These are phyloP conservation scores for Xylota segnis DNA, from an alignment of 2,888 invertebrate genomes.

Conservation along the genomic window DNA sequence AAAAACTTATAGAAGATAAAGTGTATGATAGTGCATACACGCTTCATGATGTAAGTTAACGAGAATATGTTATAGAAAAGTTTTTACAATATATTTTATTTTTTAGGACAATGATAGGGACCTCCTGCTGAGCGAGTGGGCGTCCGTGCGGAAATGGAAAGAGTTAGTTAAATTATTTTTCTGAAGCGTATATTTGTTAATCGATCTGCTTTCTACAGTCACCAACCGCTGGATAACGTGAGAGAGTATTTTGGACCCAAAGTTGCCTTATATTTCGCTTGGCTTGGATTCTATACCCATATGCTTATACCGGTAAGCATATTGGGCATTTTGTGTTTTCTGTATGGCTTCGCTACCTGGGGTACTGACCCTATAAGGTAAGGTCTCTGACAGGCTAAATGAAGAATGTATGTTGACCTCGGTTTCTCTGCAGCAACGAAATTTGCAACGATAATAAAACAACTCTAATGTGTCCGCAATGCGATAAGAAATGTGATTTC, in stretches of 20 bases:
- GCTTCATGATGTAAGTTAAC: slow-evolving; percentile 89
- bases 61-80: neutral
- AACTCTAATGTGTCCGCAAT: slow-evolving; percentile 92
- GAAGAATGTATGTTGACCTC: neutral
- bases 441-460: slow-evolving; percentile 86
- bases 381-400: neutral
- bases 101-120: slow-evolving; percentile 86
- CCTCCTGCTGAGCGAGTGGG: slow-evolving; percentile 89
- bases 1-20: slow-evolving; percentile 87
- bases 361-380: slow-evolving; percentile 84
- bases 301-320: slow-evolving; percentile 91
- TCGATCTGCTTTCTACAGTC: slow-evolving; percentile 75
- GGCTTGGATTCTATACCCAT: slow-evolving; percentile 94
- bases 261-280: slow-evolving; percentile 92
- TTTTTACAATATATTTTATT: neutral
- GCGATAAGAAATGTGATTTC: slow-evolving; percentile 90
- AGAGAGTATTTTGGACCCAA: slow-evolving; percentile 92
- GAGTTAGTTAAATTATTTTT: slow-evolving; percentile 84
- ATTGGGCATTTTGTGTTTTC: slow-evolving; percentile 88
- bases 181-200: neutral
- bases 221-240: slow-evolving; percentile 91
- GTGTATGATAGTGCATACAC: slow-evolving; percentile 90
- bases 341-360: slow-evolving; percentile 86
- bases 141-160: slow-evolving; percentile 88
- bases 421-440: slow-evolving; percentile 84